These are phyloP conservation scores for Plodia interpunctella DNA, from an alignment of 1,140 invertebrate genomes.

Conservation along the genomic window DNA sequence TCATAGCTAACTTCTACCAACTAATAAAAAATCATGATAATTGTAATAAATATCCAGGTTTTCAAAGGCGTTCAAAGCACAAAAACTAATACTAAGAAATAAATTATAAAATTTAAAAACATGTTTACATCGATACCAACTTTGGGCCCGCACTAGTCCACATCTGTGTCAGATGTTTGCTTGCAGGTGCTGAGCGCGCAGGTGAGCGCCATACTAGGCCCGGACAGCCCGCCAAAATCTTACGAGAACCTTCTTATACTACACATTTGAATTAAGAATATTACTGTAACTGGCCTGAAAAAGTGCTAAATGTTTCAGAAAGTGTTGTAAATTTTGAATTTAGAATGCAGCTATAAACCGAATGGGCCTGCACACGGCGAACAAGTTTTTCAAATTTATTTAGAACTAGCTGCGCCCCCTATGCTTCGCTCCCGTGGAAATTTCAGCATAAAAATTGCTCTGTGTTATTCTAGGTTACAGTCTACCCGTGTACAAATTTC, in stretches of 20 bases:
- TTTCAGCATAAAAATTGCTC: no score
- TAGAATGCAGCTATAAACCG: neutral
- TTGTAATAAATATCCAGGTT: no score
- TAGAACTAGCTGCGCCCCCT: no score
- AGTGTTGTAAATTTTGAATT: neutral
- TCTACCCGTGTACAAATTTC: no score
- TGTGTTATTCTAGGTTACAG: no score
- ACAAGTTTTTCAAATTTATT: no score
- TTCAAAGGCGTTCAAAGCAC: neutral
- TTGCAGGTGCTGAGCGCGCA: constrained; percentile 57
- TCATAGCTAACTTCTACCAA: no score
- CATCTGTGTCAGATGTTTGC: constrained; percentile 67
- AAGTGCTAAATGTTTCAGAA: constrained; percentile 50
- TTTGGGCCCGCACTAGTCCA: constrained; percentile 37
- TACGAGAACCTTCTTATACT: constrained; percentile 17
- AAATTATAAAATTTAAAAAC: no score
- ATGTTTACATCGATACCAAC: constrained; percentile 34
- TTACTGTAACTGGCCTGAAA: constrained; percentile 26
- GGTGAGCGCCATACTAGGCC: constrained; percentile 64
- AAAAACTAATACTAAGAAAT: no score
- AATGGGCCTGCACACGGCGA: no score
- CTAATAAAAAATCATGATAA: no score
- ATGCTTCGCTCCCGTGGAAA: no score
- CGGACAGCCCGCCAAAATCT: constrained; percentile 56
- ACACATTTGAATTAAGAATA: neutral